These are phyloP conservation scores for Halisarca cf. caerulea DNA, from an alignment of 37 sponge, comb jelly and placozoan species.

Conservation along the genomic window DNA sequence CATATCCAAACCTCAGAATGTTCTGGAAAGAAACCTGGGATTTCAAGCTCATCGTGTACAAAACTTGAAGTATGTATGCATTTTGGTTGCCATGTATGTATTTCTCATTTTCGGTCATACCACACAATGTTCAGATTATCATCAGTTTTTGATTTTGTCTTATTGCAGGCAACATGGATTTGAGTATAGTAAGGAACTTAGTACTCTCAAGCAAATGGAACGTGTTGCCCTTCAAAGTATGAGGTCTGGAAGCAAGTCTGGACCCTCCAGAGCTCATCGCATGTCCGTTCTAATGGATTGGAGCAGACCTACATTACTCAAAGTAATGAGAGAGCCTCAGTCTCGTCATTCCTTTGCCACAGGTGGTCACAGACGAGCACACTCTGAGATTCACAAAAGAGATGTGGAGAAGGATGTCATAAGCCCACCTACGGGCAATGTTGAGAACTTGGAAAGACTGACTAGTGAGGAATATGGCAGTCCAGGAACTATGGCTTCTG, in stretches of 20 bases:
- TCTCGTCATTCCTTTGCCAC: neutral
- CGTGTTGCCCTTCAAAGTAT: neutral
- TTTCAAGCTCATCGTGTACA: neutral
- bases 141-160: too few relatives aligned
- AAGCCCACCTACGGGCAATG: neutral
- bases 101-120: neutral
- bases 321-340: too few relatives aligned
- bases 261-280: neutral
- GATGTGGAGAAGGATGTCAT: neutral
- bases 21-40: neutral
- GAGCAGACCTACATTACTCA: neutral
- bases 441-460: neutral
- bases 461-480: neutral
- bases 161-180: constrained; percentile 1
- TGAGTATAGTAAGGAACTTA: constrained; percentile 9
- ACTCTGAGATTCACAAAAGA: neutral
- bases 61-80: neutral
- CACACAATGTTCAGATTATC: neutral
- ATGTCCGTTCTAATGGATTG: neutral
- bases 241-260: neutral
- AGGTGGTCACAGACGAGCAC: neutral
- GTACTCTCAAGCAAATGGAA: neutral
- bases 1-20: neutral
- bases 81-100: neutral
- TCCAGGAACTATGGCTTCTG: neutral